Evolutionary conservation across 1,140 invertebrate genomes (phyloP).

Genomic region (Lethrus apterus): DNA sequence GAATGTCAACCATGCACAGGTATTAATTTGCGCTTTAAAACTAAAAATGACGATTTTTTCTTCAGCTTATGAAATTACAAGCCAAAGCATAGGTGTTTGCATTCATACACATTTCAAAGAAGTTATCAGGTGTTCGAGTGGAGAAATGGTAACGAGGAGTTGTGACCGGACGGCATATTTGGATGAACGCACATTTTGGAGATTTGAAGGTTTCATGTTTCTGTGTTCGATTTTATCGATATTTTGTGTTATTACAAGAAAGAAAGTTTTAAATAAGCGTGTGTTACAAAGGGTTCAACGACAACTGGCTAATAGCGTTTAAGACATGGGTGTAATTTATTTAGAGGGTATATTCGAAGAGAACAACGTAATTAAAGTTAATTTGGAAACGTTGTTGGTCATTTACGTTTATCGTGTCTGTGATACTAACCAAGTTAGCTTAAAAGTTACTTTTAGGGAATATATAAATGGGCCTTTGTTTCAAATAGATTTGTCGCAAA

Average conservation of each 20-base stretch:
- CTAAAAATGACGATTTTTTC: conserved; percentile 18
- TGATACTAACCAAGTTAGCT: conserved; percentile 18
- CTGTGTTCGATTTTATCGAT: conserved; percentile 55
- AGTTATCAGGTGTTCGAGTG: conserved; percentile 58
- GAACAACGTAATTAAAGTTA: conserved; percentile 15
- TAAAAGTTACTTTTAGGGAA: conserved; percentile 13
- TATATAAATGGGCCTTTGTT: conserved; percentile 7
- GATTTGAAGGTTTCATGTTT: conserved; percentile 72
- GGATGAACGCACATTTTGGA: conserved; percentile 73
- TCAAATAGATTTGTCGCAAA: conserved; percentile 2
- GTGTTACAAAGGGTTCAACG: conserved; percentile 44
- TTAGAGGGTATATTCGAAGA: conserved; percentile 27
- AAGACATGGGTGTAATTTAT: conserved; percentile 25
- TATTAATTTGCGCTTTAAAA: conserved; percentile 29
- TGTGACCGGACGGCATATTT: conserved; percentile 62
- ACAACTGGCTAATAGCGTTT: conserved; percentile 44
- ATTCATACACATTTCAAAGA: conserved; percentile 64
- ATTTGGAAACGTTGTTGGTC: conserved; percentile 22
- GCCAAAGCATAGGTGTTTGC: conserved; percentile 62
- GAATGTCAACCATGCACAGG: conserved; percentile 74
- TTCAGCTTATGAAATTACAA: conserved; percentile 62
- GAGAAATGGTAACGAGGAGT: conserved; percentile 60
- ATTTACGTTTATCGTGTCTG: conserved; percentile 21
- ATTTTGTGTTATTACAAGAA: conserved; percentile 32
- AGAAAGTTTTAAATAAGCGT: conserved; percentile 39